phyloP scores from a whole-genome alignment of 1,140 invertebrate species.

The Drosophila pruinosa region DNA sequence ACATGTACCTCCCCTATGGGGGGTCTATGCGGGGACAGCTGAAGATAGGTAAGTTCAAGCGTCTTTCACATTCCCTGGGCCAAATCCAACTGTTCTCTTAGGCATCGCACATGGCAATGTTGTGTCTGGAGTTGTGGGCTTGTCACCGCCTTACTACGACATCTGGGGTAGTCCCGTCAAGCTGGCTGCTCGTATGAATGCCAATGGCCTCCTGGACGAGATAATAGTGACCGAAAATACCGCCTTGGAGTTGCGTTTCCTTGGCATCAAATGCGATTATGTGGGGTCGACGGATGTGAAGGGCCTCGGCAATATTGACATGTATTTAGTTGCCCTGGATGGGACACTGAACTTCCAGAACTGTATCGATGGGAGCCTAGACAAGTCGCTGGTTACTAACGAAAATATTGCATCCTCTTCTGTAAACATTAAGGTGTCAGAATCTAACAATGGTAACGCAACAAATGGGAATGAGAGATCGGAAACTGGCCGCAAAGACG shows the following conservation, averaged over 20 bases:
- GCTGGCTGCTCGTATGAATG: constrained; percentile 95
- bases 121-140: constrained; percentile 94
- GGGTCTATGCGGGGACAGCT: constrained; percentile 17
- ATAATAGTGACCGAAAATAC: constrained; percentile 91
- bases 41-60: constrained; percentile 31
- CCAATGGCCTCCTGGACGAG: constrained; percentile 88
- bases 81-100: not conserved
- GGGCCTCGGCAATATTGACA: constrained; percentile 88
- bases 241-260: constrained; percentile 86
- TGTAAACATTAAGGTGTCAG: no score
- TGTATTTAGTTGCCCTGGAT: constrained; percentile 88
- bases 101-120: constrained; percentile 92
- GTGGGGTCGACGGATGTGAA: constrained; percentile 88
- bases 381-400: not conserved
- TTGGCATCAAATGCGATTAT: constrained; percentile 86
- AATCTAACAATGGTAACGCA: no score
- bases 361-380: not conserved
- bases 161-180: constrained; percentile 97
- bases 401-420: no score
- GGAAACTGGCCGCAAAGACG: no score
- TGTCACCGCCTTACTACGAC: constrained; percentile 90
- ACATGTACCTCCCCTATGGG: constrained; percentile 1
- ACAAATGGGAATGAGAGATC: no score
- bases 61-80: not conserved
- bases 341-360: constrained; percentile 83